Evolutionary conservation across 2,113 vertebrate species (phyloP).

Genomic region (Noturus placidus): DNA sequence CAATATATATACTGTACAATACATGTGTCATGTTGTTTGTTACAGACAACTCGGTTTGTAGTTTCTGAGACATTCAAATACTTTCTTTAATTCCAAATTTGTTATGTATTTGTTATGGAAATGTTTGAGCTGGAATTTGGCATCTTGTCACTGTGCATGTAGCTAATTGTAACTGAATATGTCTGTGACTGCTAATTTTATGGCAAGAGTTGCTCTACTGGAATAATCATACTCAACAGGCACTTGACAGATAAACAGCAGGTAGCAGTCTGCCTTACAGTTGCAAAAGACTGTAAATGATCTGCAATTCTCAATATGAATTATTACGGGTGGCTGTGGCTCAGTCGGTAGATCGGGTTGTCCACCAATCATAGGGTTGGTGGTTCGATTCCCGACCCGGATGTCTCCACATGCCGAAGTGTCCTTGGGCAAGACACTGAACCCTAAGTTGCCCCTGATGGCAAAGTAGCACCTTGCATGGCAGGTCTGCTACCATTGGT

Average conservation of each 20-base stretch:
- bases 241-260: constrained; percentile 15
- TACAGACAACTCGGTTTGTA: neutral
- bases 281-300: constrained; percentile 18
- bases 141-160: constrained; percentile 9
- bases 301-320: neutral
- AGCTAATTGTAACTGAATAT: constrained; percentile 3
- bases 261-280: constrained; percentile 7
- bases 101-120: neutral
- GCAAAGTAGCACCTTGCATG: no score
- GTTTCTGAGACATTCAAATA: neutral
- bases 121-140: neutral
- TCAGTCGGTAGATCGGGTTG: no score
- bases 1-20: neutral
- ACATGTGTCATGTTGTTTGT: neutral
- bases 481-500: no score
- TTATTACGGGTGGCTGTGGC: no score
- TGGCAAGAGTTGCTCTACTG: no score
- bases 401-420: no score
- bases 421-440: no score
- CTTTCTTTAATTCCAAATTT: neutral
- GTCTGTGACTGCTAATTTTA: neutral
- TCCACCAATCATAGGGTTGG: no score
- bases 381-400: no score
- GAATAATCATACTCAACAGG: constrained; percentile 9
- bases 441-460: no score